These are phyloP conservation scores for Calameuta idolon DNA, from an alignment of 2,888 invertebrate species.

Conservation along the genomic window DNA sequence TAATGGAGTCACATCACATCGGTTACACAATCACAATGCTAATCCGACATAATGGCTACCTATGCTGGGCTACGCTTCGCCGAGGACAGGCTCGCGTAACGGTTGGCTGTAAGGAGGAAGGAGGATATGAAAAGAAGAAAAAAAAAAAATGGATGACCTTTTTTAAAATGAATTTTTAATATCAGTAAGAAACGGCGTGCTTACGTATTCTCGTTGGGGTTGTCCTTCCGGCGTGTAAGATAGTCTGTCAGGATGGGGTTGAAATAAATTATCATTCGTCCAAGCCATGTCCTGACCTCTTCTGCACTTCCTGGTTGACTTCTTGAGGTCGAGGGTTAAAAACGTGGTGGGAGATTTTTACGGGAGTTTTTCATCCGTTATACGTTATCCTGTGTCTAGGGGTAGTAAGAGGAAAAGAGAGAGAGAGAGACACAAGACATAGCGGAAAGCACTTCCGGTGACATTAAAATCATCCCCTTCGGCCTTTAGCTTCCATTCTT, in stretches of 20 bases:
- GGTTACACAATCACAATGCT: conserved; percentile 67
- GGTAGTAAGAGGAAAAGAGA: conserved; percentile 4
- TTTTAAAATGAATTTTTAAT: neutral
- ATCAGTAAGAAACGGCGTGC: neutral
- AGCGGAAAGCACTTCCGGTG: neutral
- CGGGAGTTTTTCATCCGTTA: neutral
- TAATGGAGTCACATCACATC: conserved; percentile 65
- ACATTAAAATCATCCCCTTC: conserved; percentile 22
- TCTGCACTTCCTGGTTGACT: neutral
- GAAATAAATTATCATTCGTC: neutral
- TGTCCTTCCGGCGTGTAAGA: neutral
- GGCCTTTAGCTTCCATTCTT: conserved; percentile 10
- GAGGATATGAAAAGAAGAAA: neutral
- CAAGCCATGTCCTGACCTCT: neutral
- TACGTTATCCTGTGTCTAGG: neutral
- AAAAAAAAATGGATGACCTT: neutral
- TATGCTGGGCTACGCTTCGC: conserved; percentile 2
- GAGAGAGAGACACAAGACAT: neutral
- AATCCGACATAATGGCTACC: conserved; percentile 57
- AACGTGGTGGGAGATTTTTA: neutral
- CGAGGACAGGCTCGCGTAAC: conserved; percentile 2
- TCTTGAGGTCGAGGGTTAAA: neutral
- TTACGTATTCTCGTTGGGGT: neutral
- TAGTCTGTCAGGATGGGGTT: neutral
- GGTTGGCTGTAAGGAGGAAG: neutral